Percentiles rank a stretch among this genome's conserved stretches.
These are phyloP conservation scores for Osmerus eperlanus DNA, from an alignment of 2,113 vertebrate species.

Conservation along the genomic window DNA sequence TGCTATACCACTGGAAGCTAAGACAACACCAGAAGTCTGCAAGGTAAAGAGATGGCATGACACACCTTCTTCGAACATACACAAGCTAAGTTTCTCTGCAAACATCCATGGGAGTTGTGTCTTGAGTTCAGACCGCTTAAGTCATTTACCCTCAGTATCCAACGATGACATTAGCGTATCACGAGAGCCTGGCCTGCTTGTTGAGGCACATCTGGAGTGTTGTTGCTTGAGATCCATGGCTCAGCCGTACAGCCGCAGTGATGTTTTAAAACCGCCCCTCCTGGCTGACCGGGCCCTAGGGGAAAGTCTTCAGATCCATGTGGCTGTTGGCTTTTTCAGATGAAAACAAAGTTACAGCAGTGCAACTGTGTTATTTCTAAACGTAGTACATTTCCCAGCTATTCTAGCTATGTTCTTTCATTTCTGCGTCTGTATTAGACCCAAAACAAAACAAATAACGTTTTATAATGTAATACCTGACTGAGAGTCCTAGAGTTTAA, in stretches of 20 bases:
- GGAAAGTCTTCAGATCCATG: neutral
- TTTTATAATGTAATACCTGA: no score
- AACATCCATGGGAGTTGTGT: constrained; percentile 12
- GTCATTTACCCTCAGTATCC: constrained; percentile 4
- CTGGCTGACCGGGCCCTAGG: constrained; percentile 4
- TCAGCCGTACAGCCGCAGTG: constrained; percentile 9
- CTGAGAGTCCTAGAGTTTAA: no score
- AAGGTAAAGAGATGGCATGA: neutral
- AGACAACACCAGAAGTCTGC: constrained; percentile 3
- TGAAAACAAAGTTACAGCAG: neutral
- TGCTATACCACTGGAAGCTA: constrained; percentile 6
- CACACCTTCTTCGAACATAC: constrained; percentile 7
- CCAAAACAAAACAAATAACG: no score
- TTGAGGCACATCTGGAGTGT: constrained; percentile 23
- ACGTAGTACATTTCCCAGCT: no score
- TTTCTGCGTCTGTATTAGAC: no score
- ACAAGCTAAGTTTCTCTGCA: constrained; percentile 10
- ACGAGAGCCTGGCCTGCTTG: neutral
- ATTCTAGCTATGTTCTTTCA: no score
- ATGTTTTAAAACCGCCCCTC: constrained; percentile 11
- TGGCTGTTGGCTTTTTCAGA: neutral
- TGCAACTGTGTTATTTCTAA: no score
- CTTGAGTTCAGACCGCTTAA: neutral
- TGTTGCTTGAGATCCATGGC: constrained; percentile 13
- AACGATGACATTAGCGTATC: constrained; percentile 14